Conservation (phyloP, 2,888 invertebrate genomes). For the Pelosia muscerda region DNA sequence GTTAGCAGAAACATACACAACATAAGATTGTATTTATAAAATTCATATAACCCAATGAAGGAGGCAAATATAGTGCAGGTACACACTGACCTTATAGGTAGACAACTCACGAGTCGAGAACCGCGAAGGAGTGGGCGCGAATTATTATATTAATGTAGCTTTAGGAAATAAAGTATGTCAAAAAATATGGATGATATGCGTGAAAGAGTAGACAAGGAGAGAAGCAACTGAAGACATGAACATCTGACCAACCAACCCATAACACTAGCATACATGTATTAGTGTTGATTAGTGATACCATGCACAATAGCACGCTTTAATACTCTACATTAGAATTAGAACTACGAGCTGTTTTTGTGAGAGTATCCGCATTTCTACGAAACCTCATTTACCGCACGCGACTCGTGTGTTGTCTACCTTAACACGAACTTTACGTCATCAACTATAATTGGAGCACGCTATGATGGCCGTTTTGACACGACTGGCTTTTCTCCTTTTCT, state of each 20-base stretch:
- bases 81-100: not conserved
- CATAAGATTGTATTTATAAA: not conserved
- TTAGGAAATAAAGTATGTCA: not conserved
- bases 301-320: too few species aligned
- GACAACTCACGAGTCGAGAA: not conserved
- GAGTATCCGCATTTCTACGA: not conserved
- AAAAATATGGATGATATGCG: not conserved
- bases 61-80: too few species aligned
- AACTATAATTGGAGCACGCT: too few species aligned
- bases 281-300: too few species aligned
- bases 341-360: not conserved
- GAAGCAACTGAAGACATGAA: not conserved
- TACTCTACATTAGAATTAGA: not conserved
- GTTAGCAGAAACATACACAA: constrained; percentile 4
- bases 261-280: too few species aligned
- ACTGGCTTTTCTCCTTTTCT: too few species aligned
- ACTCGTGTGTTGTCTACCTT: not conserved
- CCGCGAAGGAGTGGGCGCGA: not conserved
- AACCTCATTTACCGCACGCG: not conserved
- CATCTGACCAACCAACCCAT: not conserved
- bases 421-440: not conserved
- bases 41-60: not conserved
- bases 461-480: too few species aligned
- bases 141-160: not conserved
- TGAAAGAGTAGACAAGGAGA: not conserved